Evolutionary conservation across 2,888 invertebrate species (phyloP), one percentile per base, ranked within the genome.

Genomic region (Salticus scenicus): DNA sequence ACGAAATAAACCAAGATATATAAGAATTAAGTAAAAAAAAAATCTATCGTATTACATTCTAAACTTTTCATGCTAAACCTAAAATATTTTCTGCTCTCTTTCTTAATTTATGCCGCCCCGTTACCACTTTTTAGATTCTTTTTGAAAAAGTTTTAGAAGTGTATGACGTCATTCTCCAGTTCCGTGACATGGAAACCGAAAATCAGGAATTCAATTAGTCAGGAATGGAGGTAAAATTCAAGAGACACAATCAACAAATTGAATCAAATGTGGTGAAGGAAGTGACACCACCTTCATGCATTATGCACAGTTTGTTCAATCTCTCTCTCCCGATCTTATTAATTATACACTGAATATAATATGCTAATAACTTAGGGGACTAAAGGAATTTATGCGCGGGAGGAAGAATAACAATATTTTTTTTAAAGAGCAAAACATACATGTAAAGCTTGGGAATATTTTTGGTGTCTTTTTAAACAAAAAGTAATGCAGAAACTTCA

Each of bases 291-390:
- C 7, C 51, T 42, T 81, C 74, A 81, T 81, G 74, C 74, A 81
- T 81, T 74, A 81, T 81, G 81, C 81, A 57, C 74, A 69, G 74
- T 69, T 81, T 81, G 67, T 74, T 81, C 69, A 74, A 74, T 57
- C 12, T 33, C 57, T 27, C n/a, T 10, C 67, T 27, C n/a, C 72
- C 79, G 73, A 80, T 74, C 81, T 81, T 73, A 81, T 81, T 81
- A 81, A 81, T 81, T 81, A 81, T 81, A 63, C 81, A 69, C 67
- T 67, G 81, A 81, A 81, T 81, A 81, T 74, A 81, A 81, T 81
- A 81, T 74, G 81, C 81, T 74, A 81, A 81, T 81, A 81, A 81
- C 74, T 74, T 33, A 17, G 57, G 51, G 69, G 33, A 31, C 70
- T 33, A 67, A 74, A 81, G 66, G 81, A 81, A 81, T 77, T 70